These are phyloP conservation scores for Peribatodes rhomboidaria DNA, from an alignment of 2,888 invertebrate genomes.

Conservation along the genomic window DNA sequence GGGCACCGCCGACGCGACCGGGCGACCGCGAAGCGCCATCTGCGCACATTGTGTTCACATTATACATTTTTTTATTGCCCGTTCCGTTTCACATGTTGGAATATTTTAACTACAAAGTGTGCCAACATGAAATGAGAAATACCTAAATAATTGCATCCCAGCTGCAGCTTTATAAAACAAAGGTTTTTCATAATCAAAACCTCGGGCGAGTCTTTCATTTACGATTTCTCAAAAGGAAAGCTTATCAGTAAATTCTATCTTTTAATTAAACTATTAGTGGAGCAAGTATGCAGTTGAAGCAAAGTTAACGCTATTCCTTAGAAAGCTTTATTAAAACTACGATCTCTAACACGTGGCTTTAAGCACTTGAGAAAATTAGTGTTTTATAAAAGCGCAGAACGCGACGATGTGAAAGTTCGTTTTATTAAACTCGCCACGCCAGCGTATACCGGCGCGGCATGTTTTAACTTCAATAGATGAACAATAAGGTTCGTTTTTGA, in stretches of 20 bases:
- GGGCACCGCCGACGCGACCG: no score
- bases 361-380: slow-evolving; percentile 6
- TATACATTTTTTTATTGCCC: no score
- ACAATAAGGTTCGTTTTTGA: no score
- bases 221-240: slow-evolving; percentile 3
- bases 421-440: background rate
- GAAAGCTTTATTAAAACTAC: slow-evolving; percentile 21
- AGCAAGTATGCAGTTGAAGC: slow-evolving; percentile 10
- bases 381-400: slow-evolving; percentile 17
- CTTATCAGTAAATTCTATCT: slow-evolving; percentile 2
- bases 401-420: slow-evolving; percentile 1
- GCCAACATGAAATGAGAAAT: no score
- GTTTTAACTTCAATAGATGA: no score
- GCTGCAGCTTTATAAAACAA: background rate
- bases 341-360: slow-evolving; percentile 9
- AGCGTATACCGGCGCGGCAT: background rate
- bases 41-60: no score
- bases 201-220: background rate
- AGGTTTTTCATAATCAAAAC: background rate
- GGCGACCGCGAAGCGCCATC: no score
- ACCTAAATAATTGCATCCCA: no score
- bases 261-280: slow-evolving; percentile 26
- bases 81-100: no score
- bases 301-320: slow-evolving; percentile 15
- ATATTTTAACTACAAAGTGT: no score